phyloP scores from a whole-genome alignment of 2,797 vertebrate species.

The Pygocentrus nattereri region DNA sequence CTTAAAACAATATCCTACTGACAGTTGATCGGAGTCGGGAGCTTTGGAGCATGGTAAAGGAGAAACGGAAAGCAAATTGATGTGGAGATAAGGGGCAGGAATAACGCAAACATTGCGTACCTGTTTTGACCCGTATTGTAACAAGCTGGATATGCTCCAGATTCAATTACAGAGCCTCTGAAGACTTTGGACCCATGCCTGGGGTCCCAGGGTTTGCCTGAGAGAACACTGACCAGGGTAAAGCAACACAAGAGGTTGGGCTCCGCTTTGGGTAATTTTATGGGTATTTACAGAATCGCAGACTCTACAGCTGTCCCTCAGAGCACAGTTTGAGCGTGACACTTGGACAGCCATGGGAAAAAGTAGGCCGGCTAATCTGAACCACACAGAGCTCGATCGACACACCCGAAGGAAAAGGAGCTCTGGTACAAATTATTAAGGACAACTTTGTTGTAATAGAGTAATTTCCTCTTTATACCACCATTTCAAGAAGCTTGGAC shows the following conservation, averaged over 20 bases:
- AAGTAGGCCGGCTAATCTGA: conserved; percentile 31
- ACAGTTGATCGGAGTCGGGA: conserved; percentile 32
- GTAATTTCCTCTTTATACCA: neutral
- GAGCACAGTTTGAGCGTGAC: conserved; percentile 22
- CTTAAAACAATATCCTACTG: conserved; percentile 53
- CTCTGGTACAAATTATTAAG: neutral
- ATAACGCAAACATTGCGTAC: conserved; percentile 30
- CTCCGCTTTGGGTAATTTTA: conserved; percentile 53
- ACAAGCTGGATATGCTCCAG: conserved; percentile 43
- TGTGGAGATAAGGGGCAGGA: conserved; percentile 31
- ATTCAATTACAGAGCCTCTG: conserved; percentile 43
- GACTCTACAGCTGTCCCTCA: conserved; percentile 48
- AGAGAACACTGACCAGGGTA: conserved; percentile 53
- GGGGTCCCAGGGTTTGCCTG: conserved; percentile 24
- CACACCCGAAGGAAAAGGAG: neutral
- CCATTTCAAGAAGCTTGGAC: neutral
- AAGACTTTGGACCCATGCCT: neutral
- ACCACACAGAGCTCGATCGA: neutral
- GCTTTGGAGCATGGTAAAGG: conserved; percentile 35
- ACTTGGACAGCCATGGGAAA: conserved; percentile 56
- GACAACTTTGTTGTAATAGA: neutral
- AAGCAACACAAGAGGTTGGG: conserved; percentile 53
- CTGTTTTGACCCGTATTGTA: conserved; percentile 52
- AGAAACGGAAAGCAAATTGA: conserved; percentile 59
- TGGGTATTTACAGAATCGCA: conserved; percentile 54